These are phyloP conservation scores for Gymnodraco acuticeps DNA, from an alignment of 2,797 vertebrate species.

Conservation along the genomic window DNA sequence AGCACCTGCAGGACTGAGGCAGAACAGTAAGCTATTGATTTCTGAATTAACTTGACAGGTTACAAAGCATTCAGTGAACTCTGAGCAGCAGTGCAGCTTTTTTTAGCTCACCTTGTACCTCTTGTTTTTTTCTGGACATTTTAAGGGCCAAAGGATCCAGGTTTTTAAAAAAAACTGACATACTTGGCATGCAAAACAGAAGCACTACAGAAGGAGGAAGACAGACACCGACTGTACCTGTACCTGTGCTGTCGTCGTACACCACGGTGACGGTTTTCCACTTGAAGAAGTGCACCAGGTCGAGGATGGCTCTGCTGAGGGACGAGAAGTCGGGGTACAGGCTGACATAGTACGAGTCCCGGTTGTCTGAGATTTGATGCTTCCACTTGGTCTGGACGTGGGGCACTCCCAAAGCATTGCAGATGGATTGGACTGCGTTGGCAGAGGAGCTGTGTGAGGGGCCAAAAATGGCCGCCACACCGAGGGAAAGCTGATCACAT, in stretches of 20 bases:
- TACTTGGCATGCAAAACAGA: constrained; percentile 18
- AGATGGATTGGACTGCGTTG: constrained; percentile 99
- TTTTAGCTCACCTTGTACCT: constrained; percentile 51
- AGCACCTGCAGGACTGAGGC: constrained; percentile 78
- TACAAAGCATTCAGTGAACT: constrained; percentile 76
- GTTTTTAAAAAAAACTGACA: constrained; percentile 14
- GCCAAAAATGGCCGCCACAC: constrained; percentile 98
- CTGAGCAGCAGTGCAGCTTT: constrained; percentile 52
- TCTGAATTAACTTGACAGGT: constrained; percentile 81
- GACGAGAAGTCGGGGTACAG: constrained; percentile 98
- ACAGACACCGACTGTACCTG: constrained; percentile 77
- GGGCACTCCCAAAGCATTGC: constrained; percentile 97
- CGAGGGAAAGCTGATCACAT: constrained; percentile 97
- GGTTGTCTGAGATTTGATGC: constrained; percentile 98
- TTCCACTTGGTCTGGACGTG: constrained; percentile 99
- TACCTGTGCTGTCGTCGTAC: constrained; percentile 99
- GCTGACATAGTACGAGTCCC: constrained; percentile 98
- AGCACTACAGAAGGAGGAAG: constrained; percentile 32
- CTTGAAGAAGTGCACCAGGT: constrained; percentile 99
- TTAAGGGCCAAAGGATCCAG: constrained; percentile 13
- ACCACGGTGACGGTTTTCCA: constrained; percentile 99
- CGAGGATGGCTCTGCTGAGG: constrained; percentile 96
- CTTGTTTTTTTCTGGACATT: constrained; percentile 37
- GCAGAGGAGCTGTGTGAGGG: constrained; percentile 99
- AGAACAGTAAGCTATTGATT: constrained; percentile 83